These are phyloP conservation scores for Melipona quadrifasciata DNA, from an alignment of 1,140 invertebrate genomes.

Conservation along the genomic window DNA sequence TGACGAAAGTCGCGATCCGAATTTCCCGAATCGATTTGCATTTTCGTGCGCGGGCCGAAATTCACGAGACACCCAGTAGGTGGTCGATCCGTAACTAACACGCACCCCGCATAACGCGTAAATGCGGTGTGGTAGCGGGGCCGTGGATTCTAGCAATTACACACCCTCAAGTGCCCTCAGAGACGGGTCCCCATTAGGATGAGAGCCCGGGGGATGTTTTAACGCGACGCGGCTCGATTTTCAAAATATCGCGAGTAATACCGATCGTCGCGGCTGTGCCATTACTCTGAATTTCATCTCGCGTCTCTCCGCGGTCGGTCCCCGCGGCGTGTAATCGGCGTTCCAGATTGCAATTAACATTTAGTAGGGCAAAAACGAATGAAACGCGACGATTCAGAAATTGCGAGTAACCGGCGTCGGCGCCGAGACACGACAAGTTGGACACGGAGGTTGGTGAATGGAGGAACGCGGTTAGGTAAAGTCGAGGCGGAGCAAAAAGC, in stretches of 20 bases:
- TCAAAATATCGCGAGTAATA: constrained; percentile 63
- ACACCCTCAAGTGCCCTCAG: constrained; percentile 78
- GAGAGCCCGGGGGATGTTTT: constrained; percentile 75
- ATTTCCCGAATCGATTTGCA: neutral
- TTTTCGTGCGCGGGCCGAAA: constrained; percentile 5
- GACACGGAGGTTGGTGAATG: too few species aligned
- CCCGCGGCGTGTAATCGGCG: neutral
- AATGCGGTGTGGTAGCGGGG: constrained; percentile 78
- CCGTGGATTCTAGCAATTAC: constrained; percentile 82
- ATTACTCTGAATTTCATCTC: neutral
- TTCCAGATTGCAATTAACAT: neutral
- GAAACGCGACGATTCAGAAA: neutral
- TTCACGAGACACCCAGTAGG: constrained; percentile 73
- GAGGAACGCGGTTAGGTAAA: neutral
- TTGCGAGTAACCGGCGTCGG: neutral
- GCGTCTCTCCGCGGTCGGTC: neutral
- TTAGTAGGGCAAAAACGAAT: neutral
- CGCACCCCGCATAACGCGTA: constrained; percentile 74
- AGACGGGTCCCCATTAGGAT: constrained; percentile 80
- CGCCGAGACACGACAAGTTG: neutral
- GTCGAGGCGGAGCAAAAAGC: constrained; percentile 9
- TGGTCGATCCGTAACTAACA: constrained; percentile 65
- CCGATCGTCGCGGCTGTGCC: constrained; percentile 17
- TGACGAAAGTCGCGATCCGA: neutral
- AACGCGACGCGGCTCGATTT: constrained; percentile 72